phyloP scores from a whole-genome alignment of 2,797 vertebrate species.

The Alca torda region DNA sequence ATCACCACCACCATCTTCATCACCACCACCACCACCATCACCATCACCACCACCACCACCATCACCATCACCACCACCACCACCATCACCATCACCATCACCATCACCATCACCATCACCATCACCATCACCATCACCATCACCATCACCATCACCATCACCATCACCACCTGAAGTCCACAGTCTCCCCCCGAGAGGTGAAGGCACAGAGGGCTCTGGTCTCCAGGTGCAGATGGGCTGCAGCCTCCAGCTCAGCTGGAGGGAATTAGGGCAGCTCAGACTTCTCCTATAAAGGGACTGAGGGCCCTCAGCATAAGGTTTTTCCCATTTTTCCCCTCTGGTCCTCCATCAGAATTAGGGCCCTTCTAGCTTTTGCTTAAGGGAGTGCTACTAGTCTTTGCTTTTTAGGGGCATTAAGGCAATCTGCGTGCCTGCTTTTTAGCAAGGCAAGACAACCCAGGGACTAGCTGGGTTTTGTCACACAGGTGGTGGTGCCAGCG shows the following conservation, averaged over 20 bases:
- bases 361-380: background rate
- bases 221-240: background rate
- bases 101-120: too few species aligned
- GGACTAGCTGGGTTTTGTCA: background rate
- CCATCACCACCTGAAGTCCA: background rate
- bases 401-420: background rate
- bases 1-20: too few species aligned
- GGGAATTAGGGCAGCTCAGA: background rate
- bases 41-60: too few species aligned
- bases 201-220: background rate
- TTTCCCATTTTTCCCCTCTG: background rate
- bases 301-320: rapidly evolving
- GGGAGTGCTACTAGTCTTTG: rapidly evolving
- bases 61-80: background rate
- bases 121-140: too few species aligned
- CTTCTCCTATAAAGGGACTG: background rate
- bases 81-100: background rate
- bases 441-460: rapidly evolving
- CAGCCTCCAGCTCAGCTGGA: background rate
- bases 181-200: background rate
- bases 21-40: too few species aligned
- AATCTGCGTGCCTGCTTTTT: rapidly evolving
- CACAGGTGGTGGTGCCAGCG: rapidly evolving
- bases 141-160: too few species aligned
- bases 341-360: background rate